A percentile compares a stretch with the other conserved stretches of the same genome.
These are phyloP conservation scores for Zaprionus ghesquierei DNA, from an alignment of 1,140 invertebrate species.

Conservation along the genomic window DNA sequence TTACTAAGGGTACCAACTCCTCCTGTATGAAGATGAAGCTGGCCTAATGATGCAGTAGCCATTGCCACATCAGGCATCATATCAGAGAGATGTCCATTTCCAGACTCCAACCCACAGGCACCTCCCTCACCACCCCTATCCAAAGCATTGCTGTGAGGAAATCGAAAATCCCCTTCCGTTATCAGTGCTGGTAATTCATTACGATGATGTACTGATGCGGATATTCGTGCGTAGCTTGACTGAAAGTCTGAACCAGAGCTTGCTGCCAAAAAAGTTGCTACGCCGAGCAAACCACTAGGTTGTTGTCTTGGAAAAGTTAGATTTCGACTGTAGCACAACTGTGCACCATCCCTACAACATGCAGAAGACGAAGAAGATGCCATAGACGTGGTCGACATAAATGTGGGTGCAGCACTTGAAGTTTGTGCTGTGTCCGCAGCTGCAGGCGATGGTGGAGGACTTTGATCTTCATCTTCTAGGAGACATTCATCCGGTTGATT, in stretches of 20 bases:
- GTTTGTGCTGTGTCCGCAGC: conserved; percentile 55
- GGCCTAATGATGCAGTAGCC: conserved; percentile 89
- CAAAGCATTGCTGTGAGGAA: conserved; percentile 66
- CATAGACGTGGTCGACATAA: conserved; percentile 57
- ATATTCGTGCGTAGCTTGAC: conserved; percentile 65
- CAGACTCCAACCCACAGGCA: conserved; percentile 64
- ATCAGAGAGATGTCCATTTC: conserved; percentile 88
- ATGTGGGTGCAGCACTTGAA: conserved; percentile 46
- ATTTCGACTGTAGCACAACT: conserved; percentile 83
- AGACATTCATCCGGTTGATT: conserved; percentile 45
- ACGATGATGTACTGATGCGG: conserved; percentile 74
- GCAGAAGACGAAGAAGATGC: conserved; percentile 68
- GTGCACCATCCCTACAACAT: conserved; percentile 48
- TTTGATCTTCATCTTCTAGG: conserved; percentile 67
- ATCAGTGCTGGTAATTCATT: conserved; percentile 86
- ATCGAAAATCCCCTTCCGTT: conserved; percentile 85
- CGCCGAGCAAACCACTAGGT: conserved; percentile 60
- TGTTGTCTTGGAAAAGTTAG: conserved; percentile 86
- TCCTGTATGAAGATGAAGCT: conserved; percentile 84
- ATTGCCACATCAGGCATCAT: conserved; percentile 95
- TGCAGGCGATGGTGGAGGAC: conserved; percentile 77
- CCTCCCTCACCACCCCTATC: conserved; percentile 53
- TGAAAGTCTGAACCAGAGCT: conserved; percentile 48
- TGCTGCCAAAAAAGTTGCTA: conserved; percentile 45
- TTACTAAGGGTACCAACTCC: conserved; percentile 24